Conservation (phyloP, 2,888 invertebrate genomes). For the Monochamus alternatus region DNA sequence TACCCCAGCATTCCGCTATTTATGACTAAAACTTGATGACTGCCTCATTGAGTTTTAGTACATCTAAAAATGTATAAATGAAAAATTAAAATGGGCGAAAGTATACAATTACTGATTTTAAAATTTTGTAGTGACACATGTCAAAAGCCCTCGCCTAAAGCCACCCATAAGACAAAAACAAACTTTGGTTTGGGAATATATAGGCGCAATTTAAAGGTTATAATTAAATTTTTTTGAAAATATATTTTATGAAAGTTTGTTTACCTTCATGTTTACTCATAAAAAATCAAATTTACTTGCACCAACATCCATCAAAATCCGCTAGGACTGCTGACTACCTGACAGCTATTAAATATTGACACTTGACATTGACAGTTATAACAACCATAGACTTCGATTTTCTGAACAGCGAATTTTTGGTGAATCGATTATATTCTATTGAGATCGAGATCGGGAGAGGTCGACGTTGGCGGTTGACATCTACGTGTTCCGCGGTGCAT, state of each 20-base stretch:
- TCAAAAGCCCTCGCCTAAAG: conserved; percentile 35
- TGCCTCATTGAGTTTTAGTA: conserved; percentile 40
- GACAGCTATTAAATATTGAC: not conserved
- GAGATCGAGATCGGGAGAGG: too few species aligned
- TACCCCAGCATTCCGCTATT: conserved; percentile 49
- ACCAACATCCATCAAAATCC: conserved; percentile 40
- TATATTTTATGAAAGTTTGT: conserved; percentile 18
- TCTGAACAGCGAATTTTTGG: too few species aligned
- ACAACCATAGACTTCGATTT: too few species aligned
- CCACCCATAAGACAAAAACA: conserved; percentile 32
- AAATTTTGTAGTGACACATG: conserved; percentile 38
- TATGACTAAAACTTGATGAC: conserved; percentile 28
- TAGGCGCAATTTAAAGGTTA: too few species aligned
- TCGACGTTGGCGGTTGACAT: too few species aligned
- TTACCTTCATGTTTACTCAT: conserved; percentile 41
- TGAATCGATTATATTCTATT: too few species aligned
- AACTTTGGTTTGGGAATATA: not conserved
- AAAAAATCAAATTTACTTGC: conserved; percentile 30
- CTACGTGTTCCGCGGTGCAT: too few species aligned
- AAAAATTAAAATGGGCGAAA: not conserved
- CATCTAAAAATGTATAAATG: conserved; percentile 37
- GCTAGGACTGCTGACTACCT: conserved; percentile 28
- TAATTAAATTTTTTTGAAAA: not conserved
- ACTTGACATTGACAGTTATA: too few species aligned
- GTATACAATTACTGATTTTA: conserved; percentile 17